Percentiles rank a stretch among this genome's conserved stretches.
Conservation (phyloP, 2,888 invertebrate species). For the Bursaphelenchus okinawaensis region DNA sequence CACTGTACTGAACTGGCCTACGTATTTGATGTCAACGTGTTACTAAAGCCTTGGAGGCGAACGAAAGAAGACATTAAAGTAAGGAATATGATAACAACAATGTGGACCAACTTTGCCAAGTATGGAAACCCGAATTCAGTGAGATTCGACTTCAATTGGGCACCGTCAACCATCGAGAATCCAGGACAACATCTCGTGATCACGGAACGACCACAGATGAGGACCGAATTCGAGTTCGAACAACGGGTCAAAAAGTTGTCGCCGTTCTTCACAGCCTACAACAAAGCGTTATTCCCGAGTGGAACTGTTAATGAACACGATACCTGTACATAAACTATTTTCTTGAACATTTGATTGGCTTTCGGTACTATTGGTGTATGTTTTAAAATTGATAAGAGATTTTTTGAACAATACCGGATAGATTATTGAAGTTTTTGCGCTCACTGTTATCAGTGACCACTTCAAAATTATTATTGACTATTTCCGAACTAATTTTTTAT, state of each 20-base stretch:
- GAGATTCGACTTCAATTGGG: slow-evolving; percentile 44
- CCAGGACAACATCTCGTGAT: slow-evolving; percentile 22
- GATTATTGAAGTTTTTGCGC: no score
- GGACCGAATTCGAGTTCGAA: neutral
- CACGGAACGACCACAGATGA: slow-evolving; percentile 17
- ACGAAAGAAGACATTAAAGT: slow-evolving; percentile 41
- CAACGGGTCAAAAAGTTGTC: neutral
- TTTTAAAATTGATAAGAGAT: no score
- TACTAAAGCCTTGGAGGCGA: slow-evolving; percentile 41
- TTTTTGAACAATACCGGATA: no score
- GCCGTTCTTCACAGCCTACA: neutral
- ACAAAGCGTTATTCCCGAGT: neutral
- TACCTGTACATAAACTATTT: no score
- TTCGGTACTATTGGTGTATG: no score
- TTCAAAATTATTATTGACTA: no score
- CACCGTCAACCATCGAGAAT: slow-evolving; percentile 30
- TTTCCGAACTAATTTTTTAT: no score
- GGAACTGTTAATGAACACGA: no score
- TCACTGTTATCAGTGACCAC: no score
- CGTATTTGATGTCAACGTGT: slow-evolving; percentile 47
- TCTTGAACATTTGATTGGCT: no score
- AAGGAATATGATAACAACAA: slow-evolving; percentile 41
- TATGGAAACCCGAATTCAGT: slow-evolving; percentile 45
- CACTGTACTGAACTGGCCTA: slow-evolving; percentile 51
- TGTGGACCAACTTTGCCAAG: slow-evolving; percentile 54